Base-by-base conservation (phyloP, 2,888 invertebrate species). In the Rapana venosa region DNA sequence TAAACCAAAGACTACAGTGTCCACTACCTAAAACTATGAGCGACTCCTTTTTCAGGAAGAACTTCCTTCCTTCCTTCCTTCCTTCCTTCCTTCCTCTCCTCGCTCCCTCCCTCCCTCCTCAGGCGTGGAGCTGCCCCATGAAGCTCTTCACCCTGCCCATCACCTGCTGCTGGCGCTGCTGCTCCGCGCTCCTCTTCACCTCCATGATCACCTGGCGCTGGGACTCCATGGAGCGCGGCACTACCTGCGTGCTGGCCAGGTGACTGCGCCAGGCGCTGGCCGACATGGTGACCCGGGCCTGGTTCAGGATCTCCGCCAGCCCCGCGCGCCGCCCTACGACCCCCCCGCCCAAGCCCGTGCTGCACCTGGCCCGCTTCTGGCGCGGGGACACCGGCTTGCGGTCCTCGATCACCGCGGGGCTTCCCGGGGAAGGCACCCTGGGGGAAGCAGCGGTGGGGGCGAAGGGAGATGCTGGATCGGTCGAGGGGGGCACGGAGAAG, bases 251-350 rank as follows among this genome's bases (percentile, higher is more conserved):
- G 26, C 92, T 86, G 87, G 90, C 91, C 47, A 94, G 90, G 66
- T 94, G 94, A 0, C 91, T 88, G 88, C 93, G 92, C 94, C 94
- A 94, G 0, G 93, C 93, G 36, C 90, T 91, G 13, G 94, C 93
- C 13, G 93, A 93, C 90, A 94, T 90, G 1, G 94, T 92, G 17
- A 93, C 93, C 66, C 92, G 91, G 22, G 92, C 90, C 86, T 93
- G 93, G 88, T 93, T 94, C 47, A 94, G 88, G 87, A 94, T 93
- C 79, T 94, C 94, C 1, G 92, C 90, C 15, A 94, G 90, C 30
- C 93, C 90, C 2, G 93, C 91, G 83, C 92, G 90, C 88, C 90
- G 85, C 0, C 90, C 89, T 17, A 30, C 47, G n/a, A n/a, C n/a
- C n/a, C n/a, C n/a, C n/a, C n/a, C n/a, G n/a, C n/a, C n/a, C n/a